A percentile compares a stretch with the other conserved stretches of the same genome.
Evolutionary conservation across 2,113 vertebrate genomes (phyloP).

Genomic region (Panthera leo): DNA sequence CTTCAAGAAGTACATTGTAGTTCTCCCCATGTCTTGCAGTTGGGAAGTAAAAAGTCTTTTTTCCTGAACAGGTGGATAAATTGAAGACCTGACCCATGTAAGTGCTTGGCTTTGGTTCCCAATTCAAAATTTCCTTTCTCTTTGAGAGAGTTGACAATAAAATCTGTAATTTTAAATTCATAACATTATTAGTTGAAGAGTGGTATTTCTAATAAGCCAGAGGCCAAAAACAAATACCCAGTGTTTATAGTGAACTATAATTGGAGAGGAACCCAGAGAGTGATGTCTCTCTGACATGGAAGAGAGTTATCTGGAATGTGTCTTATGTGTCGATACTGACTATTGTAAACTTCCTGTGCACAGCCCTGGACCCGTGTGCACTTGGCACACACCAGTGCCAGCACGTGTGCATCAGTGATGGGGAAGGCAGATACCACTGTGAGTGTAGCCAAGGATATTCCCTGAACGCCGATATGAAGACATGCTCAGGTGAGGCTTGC

Average conservation of each 20-base stretch:
- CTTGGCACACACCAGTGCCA: constrained; percentile 89
- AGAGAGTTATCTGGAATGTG: neutral
- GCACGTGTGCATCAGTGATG: constrained; percentile 89
- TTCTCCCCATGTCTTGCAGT: neutral
- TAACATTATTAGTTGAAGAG: neutral
- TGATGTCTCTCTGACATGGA: neutral
- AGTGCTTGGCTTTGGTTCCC: neutral
- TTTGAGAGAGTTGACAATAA: neutral
- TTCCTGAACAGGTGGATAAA: neutral
- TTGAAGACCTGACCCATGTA: neutral
- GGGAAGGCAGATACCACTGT: constrained; percentile 85
- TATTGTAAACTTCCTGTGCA: neutral
- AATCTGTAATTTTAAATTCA: neutral
- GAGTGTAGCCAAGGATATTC: constrained; percentile 89
- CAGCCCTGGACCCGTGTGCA: constrained; percentile 87
- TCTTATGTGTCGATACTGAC: neutral
- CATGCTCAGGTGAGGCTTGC: constrained; percentile 88
- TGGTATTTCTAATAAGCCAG: neutral
- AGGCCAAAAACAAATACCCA: neutral
- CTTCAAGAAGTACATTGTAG: too few relatives aligned
- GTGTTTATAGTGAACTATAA: neutral
- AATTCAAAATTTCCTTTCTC: neutral
- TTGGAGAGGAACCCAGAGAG: neutral
- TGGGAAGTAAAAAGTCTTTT: neutral
- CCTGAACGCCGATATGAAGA: constrained; percentile 90